Conservation (phyloP, 2,113 vertebrate genomes). For the Pygoscelis antarcticus region DNA sequence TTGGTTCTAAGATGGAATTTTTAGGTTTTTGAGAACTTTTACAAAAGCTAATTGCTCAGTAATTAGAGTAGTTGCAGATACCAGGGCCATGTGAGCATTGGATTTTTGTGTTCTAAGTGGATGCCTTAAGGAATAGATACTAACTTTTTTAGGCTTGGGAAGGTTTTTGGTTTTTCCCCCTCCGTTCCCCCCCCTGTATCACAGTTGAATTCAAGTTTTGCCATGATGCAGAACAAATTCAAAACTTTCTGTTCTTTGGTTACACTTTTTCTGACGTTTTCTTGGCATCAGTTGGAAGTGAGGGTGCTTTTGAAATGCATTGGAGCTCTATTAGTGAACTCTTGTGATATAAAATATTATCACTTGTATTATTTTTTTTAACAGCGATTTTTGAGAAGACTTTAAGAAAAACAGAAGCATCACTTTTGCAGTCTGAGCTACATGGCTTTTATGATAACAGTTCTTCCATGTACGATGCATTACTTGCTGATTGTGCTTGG, state of each 20-base stretch:
- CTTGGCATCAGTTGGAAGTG: not conserved
- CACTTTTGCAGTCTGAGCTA: not conserved
- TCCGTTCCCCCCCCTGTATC: not conserved
- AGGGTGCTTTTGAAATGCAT: not conserved
- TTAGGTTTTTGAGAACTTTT: not conserved
- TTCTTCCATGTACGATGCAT: not conserved
- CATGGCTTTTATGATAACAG: not conserved
- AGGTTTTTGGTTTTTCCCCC: not conserved
- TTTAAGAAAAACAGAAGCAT: not conserved
- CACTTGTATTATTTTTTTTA: not conserved
- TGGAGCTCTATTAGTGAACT: not conserved
- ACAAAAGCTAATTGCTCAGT: constrained; percentile 9
- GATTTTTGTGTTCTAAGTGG: not conserved
- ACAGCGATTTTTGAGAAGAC: not conserved
- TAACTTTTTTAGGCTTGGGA: not conserved
- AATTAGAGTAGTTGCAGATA: not conserved
- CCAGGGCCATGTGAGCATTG: not conserved
- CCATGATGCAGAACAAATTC: not conserved
- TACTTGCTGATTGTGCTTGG: not conserved
- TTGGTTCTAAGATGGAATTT: not conserved
- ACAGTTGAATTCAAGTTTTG: not conserved
- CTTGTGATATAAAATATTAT: not conserved
- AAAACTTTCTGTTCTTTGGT: not conserved
- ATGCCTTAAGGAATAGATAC: not conserved
- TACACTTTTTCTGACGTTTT: not conserved